Evolutionary conservation across 1,140 invertebrate species (phyloP).

Genomic region (Wiebesia pumilae): DNA sequence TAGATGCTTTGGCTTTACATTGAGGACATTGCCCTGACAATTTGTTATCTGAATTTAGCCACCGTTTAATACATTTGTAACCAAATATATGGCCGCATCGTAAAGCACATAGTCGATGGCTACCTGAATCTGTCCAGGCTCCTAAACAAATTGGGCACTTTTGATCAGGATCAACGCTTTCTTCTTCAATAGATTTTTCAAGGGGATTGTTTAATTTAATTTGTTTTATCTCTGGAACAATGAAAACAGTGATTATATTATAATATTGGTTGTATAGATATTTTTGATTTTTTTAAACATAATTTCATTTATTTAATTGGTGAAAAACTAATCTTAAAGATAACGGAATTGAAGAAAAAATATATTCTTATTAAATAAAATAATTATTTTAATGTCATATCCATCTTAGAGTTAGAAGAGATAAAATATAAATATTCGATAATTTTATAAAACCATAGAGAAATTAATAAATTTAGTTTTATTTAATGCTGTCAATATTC

Average conservation of each 20-base stretch:
- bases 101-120: slow-evolving; percentile 87
- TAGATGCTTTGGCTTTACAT: slow-evolving; percentile 87
- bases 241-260: neutral
- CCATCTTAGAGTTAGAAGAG: no score
- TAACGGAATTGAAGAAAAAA: no score
- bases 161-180: slow-evolving; percentile 78
- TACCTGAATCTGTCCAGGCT: slow-evolving; percentile 87
- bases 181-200: slow-evolving; percentile 31
- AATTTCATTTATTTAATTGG: no score
- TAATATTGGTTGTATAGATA: no score
- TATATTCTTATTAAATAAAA: no score
- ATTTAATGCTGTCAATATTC: no score
- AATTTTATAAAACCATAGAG: no score
- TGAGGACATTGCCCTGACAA: slow-evolving; percentile 82
- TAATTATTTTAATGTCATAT: no score
- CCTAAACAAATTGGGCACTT: slow-evolving; percentile 92
- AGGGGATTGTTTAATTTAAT: neutral
- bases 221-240: neutral
- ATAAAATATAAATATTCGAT: no score
- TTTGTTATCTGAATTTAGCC: slow-evolving; percentile 76
- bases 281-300: no score
- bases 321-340: no score
- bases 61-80: slow-evolving; percentile 86
- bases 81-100: slow-evolving; percentile 95
- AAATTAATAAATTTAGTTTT: no score